Conservation (phyloP, 1,140 invertebrate species). For the Pomacea maculata region DNA sequence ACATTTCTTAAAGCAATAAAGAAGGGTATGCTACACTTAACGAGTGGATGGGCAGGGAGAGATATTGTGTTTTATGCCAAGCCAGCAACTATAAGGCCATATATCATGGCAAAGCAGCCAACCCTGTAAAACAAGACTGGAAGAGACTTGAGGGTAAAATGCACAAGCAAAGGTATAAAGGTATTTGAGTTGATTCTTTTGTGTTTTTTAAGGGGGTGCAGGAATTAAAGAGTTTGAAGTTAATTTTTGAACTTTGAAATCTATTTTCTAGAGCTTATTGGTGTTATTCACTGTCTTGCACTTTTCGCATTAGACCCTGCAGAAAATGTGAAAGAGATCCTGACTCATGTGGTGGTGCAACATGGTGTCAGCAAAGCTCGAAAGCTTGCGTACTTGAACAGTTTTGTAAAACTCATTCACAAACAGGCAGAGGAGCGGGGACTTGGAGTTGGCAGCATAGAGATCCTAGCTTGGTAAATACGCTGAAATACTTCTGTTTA, state of each 20-base stretch:
- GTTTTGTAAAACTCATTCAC: constrained; percentile 79
- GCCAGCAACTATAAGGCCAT: no score
- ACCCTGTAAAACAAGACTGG: no score
- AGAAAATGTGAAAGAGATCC: constrained; percentile 64
- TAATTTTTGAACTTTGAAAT: not conserved
- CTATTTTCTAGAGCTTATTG: not conserved
- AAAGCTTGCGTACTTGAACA: constrained; percentile 82
- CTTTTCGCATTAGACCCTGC: constrained; percentile 55
- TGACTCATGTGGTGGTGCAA: constrained; percentile 66
- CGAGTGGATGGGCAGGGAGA: no score
- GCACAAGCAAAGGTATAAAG: not conserved
- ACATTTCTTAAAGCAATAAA: no score
- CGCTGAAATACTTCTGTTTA: no score
- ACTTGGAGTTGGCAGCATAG: constrained; percentile 77
- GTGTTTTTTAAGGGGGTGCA: not conserved
- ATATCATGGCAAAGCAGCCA: no score
- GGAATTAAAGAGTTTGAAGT: not conserved
- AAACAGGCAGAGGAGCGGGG: constrained; percentile 73
- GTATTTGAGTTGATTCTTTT: not conserved
- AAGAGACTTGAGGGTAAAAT: no score
- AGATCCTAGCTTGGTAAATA: constrained; percentile 84
- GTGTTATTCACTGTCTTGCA: not conserved
- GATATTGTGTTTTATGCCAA: no score
- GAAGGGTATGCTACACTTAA: no score
- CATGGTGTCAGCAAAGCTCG: constrained; percentile 73